These are phyloP conservation scores for Syndactyla subalaris DNA, from an alignment of 2,797 vertebrate genomes.

Conservation along the genomic window DNA sequence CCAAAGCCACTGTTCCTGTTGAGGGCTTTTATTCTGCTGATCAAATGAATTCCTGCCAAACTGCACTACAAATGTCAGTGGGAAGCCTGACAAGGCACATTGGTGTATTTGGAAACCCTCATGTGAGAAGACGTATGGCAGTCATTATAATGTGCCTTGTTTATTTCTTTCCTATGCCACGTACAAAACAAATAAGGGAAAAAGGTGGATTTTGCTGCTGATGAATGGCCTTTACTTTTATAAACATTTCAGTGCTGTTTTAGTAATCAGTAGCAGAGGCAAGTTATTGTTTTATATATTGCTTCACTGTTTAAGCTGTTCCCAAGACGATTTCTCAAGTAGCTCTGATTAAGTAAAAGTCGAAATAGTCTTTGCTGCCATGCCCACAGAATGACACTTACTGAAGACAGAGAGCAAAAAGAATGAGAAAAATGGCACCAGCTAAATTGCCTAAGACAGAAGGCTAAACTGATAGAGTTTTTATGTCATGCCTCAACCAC, in stretches of 20 bases:
- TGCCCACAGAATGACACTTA: background rate
- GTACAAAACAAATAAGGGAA: background rate
- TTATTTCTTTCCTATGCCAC: background rate
- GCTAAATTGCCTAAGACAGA: background rate
- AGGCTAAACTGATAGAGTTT: background rate
- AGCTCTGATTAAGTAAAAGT: constrained; percentile 26
- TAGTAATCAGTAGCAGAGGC: background rate
- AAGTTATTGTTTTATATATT: background rate
- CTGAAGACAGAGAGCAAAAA: background rate
- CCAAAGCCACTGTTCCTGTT: background rate
- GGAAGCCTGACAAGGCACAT: background rate
- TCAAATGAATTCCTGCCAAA: background rate
- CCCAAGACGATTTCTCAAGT: background rate
- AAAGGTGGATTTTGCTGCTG: background rate
- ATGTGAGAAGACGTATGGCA: background rate
- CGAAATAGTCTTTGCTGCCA: background rate
- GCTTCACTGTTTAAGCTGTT: background rate
- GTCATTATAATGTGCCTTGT: background rate
- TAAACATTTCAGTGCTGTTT: background rate
- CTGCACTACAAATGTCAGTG: background rate
- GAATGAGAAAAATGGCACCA: constrained; percentile 13
- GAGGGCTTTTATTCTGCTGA: background rate
- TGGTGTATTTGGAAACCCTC: background rate
- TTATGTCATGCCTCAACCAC: background rate
- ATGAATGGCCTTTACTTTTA: background rate